These are phyloP conservation scores for Cepaea hortensis DNA, from an alignment of 2,888 invertebrate species.

Conservation along the genomic window DNA sequence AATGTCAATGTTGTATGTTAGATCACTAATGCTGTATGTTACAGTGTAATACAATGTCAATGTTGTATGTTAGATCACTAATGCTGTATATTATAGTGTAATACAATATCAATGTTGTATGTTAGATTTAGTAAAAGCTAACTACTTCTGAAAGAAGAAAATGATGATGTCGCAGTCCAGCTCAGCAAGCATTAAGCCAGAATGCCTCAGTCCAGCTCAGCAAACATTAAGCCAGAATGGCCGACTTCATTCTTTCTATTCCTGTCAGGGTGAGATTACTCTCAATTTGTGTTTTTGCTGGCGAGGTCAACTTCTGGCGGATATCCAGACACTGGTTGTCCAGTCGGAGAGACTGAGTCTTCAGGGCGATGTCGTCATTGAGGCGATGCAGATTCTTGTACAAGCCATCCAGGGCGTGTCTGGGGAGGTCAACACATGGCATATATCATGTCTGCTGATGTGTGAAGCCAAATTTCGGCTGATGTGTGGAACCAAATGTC, in stretches of 20 bases:
- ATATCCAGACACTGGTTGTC: conserved; percentile 75
- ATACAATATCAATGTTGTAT: no score
- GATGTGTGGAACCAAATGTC: not conserved
- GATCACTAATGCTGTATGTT: no score
- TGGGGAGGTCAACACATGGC: conserved; percentile 49
- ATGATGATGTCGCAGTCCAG: no score
- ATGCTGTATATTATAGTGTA: no score
- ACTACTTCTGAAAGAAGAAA: no score
- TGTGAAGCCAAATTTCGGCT: not conserved
- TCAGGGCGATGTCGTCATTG: conserved; percentile 75
- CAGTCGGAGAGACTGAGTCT: conserved; percentile 75
- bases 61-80: no score
- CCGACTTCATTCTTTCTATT: conserved; percentile 69
- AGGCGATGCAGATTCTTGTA: conserved; percentile 75
- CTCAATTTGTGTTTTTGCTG: conserved; percentile 67
- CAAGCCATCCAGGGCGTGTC: conserved; percentile 75
- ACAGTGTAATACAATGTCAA: no score
- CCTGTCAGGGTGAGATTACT: conserved; percentile 72
- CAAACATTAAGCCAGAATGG: conserved; percentile 64
- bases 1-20: no score
- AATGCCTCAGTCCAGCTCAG: not conserved
- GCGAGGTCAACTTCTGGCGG: conserved; percentile 71
- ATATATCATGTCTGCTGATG: not conserved
- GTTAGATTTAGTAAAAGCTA: no score
- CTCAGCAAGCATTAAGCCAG: no score